phyloP scores from a whole-genome alignment of 1,140 invertebrate genomes.

The Diabrotica virgifera region DNA sequence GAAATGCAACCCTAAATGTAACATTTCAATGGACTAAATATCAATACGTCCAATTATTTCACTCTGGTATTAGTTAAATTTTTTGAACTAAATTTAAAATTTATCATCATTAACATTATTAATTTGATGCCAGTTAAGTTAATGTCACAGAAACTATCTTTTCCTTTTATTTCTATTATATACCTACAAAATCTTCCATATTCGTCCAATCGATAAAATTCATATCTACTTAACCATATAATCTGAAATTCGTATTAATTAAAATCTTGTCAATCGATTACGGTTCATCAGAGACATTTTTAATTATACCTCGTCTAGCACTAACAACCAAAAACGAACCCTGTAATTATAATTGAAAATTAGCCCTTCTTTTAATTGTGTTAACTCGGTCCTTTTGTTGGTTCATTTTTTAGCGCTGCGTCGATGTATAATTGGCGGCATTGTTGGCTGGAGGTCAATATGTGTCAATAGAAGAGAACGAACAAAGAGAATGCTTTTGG shows the following conservation, averaged over 20 bases:
- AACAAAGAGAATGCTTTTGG: no score
- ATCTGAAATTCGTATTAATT: constrained; percentile 30
- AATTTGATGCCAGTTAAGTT: no score
- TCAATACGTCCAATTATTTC: no score
- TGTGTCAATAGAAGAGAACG: not conserved
- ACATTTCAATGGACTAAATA: no score
- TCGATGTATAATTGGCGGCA: constrained; percentile 9
- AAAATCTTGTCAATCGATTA: constrained; percentile 33
- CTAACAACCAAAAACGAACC: constrained; percentile 7
- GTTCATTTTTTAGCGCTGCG: constrained; percentile 11
- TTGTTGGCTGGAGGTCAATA: constrained; percentile 15
- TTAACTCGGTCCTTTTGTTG: constrained; percentile 11
- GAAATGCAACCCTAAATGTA: no score
- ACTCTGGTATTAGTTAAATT: no score
- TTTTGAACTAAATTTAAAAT: no score
- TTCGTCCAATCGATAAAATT: constrained; percentile 28
- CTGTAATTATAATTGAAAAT: constrained; percentile 27
- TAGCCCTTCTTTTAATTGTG: constrained; percentile 22
- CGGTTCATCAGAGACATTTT: constrained; percentile 27
- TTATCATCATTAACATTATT: no score
- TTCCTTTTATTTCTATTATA: no score
- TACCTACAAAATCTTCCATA: no score
- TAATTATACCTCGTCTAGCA: constrained; percentile 20
- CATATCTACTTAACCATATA: constrained; percentile 21
- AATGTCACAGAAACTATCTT: no score